Conservation (phyloP, 2,888 invertebrate species). For the Ormyrus labotus region DNA sequence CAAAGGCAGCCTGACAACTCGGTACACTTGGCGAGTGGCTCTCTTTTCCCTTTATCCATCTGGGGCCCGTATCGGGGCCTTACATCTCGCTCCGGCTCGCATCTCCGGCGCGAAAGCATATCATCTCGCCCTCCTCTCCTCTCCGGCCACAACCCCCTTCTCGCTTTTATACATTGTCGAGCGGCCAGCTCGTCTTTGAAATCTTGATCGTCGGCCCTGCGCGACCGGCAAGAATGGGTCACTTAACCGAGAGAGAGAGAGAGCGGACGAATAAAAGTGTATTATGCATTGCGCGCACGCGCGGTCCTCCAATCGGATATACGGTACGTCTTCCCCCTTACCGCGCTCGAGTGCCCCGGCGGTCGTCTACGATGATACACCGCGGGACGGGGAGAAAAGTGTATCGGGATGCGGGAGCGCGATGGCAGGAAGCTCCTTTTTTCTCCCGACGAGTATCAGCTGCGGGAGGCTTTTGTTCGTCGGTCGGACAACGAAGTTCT, state of each 20-base stretch:
- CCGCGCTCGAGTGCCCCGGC: too few species aligned
- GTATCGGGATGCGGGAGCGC: too few species aligned
- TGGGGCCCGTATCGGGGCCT: conserved; percentile 21
- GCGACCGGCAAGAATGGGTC: conserved; percentile 42
- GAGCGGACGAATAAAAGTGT: neutral
- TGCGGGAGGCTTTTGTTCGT: too few species aligned
- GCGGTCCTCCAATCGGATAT: neutral
- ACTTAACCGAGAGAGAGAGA: conserved; percentile 39
- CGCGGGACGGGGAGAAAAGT: too few species aligned
- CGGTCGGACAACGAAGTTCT: too few species aligned
- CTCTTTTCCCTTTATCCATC: conserved; percentile 2
- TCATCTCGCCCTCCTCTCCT: conserved; percentile 43
- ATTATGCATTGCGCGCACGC: neutral
- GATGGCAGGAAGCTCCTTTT: too few species aligned
- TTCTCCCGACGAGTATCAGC: too few species aligned
- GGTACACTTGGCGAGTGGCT: conserved; percentile 13
- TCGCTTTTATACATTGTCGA: conserved; percentile 1
- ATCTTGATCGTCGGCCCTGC: conserved; percentile 52
- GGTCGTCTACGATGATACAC: too few species aligned
- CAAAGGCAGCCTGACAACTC: conserved; percentile 49
- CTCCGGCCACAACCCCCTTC: conserved; percentile 18
- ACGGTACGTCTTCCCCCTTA: neutral
- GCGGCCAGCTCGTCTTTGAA: conserved; percentile 26
- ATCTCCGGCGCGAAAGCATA: conserved; percentile 31
- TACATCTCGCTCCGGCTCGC: conserved; percentile 41